Evolutionary conservation across 1,140 invertebrate genomes (phyloP).

Genomic region (Druon quercuslanigerum): DNA sequence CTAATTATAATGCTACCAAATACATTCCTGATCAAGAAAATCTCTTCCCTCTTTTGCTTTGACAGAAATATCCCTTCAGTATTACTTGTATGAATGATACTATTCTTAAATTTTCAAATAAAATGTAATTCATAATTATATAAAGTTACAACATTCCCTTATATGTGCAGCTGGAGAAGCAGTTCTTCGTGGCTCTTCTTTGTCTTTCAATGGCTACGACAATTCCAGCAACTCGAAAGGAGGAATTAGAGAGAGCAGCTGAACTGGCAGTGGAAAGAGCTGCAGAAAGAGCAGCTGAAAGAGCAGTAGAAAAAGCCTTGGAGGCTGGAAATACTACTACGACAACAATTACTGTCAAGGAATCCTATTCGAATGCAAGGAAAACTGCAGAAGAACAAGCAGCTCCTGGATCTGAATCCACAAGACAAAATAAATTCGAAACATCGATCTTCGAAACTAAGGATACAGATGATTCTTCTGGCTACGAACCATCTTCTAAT

Average conservation of each 20-base stretch:
- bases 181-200: not conserved
- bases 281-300: constrained; percentile 69
- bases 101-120: not conserved
- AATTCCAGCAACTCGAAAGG: constrained; percentile 46
- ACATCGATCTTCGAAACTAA: constrained; percentile 4
- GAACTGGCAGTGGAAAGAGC: constrained; percentile 70
- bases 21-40: too few species aligned
- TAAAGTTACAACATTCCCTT: not conserved
- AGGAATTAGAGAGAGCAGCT: constrained; percentile 69
- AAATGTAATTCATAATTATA: not conserved
- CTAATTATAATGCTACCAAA: too few species aligned
- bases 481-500: not conserved
- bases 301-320: constrained; percentile 69
- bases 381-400: constrained; percentile 60
- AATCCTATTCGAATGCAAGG: constrained; percentile 63
- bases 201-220: not conserved
- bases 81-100: too few species aligned
- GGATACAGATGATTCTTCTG: not conserved
- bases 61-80: too few species aligned
- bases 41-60: too few species aligned
- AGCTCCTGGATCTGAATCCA: constrained; percentile 52
- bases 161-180: not conserved
- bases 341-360: constrained; percentile 64
- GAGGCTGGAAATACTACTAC: constrained; percentile 66
- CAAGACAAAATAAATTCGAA: constrained; percentile 26